Base-by-base conservation (phyloP, 2,888 invertebrate genomes). In the Synanthedon vespiformis region DNA sequence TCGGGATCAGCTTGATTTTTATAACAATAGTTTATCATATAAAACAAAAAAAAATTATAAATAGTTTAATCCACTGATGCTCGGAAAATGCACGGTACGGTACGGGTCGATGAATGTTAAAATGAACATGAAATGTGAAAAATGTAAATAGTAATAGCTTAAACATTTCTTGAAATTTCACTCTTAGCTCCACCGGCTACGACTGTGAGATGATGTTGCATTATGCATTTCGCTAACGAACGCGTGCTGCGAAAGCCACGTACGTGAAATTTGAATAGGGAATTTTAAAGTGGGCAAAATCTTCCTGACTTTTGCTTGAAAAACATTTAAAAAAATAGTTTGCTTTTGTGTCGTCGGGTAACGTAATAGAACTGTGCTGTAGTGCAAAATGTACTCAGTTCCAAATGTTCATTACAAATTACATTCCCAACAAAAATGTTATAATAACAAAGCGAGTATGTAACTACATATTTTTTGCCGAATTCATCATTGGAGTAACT, bases 151-250 rank as follows among this genome's bases (percentile, higher is more conserved):
- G 13, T 41, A 41, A 22, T 41, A 44, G 14, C 14, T 44, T 44
- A 44, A 44, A 44, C 14, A 63, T 67, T 72, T 72, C 71, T 70
- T 74, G 72, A 62, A 70, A 71, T 68, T 72, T 73, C 69, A 72
- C 74, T 74, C 73, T 72, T 69, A 66, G 65, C 66, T 65, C 59
- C 61, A 56, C 56, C 40, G 51, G 59, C 34, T 34, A 34, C 34
- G 34, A 34, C 34, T 34, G 10, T 34, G 34, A 65, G 67, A 74
- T 74, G 72, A 74, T 67, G 72, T 74, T 83, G 82, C 81, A 83
- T 83, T 75, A 83, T 83, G 80, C 80, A 83, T 82, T 78, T 76
- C 59, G 61, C 77, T 83, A 83, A 83, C 82, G 82, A 83, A 81
- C 80, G 75, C 74, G 72, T 76, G 70, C 75, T 61, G 62, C 64